A percentile compares a stretch with the other conserved stretches of the same genome.
These are phyloP conservation scores for Cryptotermes secundus DNA, from an alignment of 1,140 invertebrate species.

Conservation along the genomic window DNA sequence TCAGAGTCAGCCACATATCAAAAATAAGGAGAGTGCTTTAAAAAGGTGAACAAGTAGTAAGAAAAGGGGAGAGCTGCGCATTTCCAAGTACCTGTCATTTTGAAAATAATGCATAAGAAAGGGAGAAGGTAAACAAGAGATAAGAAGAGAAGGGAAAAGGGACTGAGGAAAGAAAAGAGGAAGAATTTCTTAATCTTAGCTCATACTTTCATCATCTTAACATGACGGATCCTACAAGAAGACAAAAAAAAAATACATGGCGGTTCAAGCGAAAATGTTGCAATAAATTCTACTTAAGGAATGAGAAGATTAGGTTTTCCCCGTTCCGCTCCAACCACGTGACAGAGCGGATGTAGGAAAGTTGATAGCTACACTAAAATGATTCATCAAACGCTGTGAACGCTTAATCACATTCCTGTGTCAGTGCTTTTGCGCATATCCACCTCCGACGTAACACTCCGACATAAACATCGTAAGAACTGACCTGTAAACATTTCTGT, in stretches of 20 bases:
- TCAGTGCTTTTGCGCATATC: no score
- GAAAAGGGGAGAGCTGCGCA: neutral
- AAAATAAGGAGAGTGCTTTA: neutral
- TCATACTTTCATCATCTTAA: constrained; percentile 17
- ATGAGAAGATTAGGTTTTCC: neutral
- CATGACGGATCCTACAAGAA: constrained; percentile 5
- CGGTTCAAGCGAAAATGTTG: neutral
- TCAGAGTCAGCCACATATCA: neutral
- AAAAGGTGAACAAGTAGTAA: neutral
- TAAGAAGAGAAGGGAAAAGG: neutral
- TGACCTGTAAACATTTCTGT: no score
- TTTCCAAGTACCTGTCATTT: neutral
- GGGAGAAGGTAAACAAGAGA: neutral
- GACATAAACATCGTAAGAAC: no score
- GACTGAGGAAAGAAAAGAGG: neutral
- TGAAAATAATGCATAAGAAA: neutral
- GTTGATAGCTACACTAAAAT: neutral
- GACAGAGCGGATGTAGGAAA: neutral
- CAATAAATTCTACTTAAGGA: constrained; percentile 4
- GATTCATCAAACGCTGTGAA: neutral
- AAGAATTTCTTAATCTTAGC: constrained; percentile 17
- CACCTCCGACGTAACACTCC: no score
- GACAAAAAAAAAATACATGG: neutral
- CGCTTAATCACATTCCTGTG: no score
- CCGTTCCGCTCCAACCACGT: neutral